phyloP scores from a whole-genome alignment of 1,140 invertebrate species.

The Drosophila melanogaster region Release_6_plus_ISO1_MT NT_037436.4:7065001-7065500 shows the following conservation, averaged over 20 bases:
- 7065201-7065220: not conserved
- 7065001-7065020: not conserved
- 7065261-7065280: conserved; percentile 33
- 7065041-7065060: too few relatives aligned
- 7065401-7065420: conserved; percentile 32
- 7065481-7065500: conserved; percentile 39
- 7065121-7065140: not conserved
- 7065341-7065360: not conserved
- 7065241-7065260: conserved; percentile 41
- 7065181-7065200: conserved; percentile 24
- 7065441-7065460: conserved; percentile 77
- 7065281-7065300: conserved; percentile 53
- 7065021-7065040: not conserved
- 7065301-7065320: conserved; percentile 26
- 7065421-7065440: conserved; percentile 40
- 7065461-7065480: conserved; percentile 74
- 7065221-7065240: conserved; percentile 26
- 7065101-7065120: not conserved
- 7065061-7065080: too few relatives aligned
- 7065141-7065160: conserved; percentile 1
- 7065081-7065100: not conserved
- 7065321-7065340: conserved; percentile 22
- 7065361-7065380: not conserved
- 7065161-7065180: conserved; percentile 19
- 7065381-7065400: conserved; percentile 27